Evolutionary conservation across 2,888 invertebrate species (phyloP).

Genomic region (Coronaproctus castanopsis): DNA sequence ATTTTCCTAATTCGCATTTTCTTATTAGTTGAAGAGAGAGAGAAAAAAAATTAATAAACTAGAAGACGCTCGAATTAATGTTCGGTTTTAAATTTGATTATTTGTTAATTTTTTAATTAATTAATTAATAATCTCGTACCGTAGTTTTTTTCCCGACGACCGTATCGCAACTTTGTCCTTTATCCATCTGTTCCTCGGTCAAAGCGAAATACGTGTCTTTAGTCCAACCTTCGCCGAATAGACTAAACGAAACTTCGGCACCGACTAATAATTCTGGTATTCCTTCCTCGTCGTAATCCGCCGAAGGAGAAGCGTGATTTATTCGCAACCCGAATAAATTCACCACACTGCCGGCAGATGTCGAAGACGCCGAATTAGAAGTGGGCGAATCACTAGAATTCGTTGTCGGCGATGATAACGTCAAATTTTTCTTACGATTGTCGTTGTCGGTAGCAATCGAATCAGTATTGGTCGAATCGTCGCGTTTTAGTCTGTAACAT

Average conservation of each 20-base stretch:
- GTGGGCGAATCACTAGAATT: neutral
- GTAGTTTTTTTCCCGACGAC: constrained; percentile 31
- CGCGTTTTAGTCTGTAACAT: too few relatives aligned
- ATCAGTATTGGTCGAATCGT: too few relatives aligned
- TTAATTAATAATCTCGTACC: too few relatives aligned
- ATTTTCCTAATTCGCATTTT: too few relatives aligned
- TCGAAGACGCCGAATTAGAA: neutral
- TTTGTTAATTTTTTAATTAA: too few relatives aligned
- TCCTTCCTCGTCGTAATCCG: constrained; percentile 27
- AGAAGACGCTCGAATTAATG: too few relatives aligned
- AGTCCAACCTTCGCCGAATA: constrained; percentile 53
- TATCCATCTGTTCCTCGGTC: constrained; percentile 36
- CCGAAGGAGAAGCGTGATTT: constrained; percentile 20
- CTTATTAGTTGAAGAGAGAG: too few relatives aligned
- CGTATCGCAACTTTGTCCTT: constrained; percentile 41
- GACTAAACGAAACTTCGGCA: constrained; percentile 37
- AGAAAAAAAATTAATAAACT: too few relatives aligned
- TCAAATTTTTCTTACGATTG: too few relatives aligned
- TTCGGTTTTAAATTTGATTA: too few relatives aligned
- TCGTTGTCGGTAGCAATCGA: too few relatives aligned
- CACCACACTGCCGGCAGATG: constrained; percentile 1
- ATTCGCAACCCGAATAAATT: constrained; percentile 22
- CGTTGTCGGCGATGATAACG: too few relatives aligned
- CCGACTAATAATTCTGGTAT: constrained; percentile 46
- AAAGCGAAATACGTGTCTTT: constrained; percentile 45